phyloP scores from a whole-genome alignment of 2,888 invertebrate genomes.

The Zaprionus lineosus region DNA sequence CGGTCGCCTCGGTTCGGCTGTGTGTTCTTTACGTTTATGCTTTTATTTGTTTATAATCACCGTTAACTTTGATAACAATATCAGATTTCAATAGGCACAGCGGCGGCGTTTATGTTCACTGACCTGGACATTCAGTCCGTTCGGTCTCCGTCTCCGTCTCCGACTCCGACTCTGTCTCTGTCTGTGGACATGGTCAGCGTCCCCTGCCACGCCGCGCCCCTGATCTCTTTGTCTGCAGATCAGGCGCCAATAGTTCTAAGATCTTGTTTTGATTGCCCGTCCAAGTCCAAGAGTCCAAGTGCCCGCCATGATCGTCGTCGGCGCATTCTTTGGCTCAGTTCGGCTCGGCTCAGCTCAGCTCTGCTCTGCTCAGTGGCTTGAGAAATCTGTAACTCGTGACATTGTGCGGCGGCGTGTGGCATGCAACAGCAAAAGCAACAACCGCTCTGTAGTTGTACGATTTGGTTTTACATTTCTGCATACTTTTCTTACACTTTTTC shows the following conservation, averaged over 20 bases:
- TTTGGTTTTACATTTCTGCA: conserved; percentile 71
- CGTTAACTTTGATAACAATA: conserved; percentile 78
- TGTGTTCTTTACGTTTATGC: conserved; percentile 58
- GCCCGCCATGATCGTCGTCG: conserved; percentile 41
- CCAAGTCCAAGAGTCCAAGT: conserved; percentile 23
- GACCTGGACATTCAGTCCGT: conserved; percentile 69
- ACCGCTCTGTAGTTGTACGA: conserved; percentile 3
- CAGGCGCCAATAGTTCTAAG: conserved; percentile 81
- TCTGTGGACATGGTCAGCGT: conserved; percentile 15
- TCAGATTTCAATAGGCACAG: conserved; percentile 71
- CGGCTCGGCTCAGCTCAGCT: no score
- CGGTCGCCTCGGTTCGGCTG: conserved; percentile 6
- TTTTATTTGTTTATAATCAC: conserved; percentile 80
- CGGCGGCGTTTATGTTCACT: conserved; percentile 71
- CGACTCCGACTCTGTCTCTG: neutral
- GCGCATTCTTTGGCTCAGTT: conserved; percentile 49
- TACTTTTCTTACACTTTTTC: conserved; percentile 64
- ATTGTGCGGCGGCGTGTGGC: conserved; percentile 71
- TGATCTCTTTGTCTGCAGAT: conserved; percentile 48
- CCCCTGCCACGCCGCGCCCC: conserved; percentile 23
- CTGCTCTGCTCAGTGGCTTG: conserved; percentile 68
- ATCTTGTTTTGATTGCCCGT: conserved; percentile 78
- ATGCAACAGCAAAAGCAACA: conserved; percentile 20
- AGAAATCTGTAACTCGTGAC: conserved; percentile 77
- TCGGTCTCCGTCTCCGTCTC: conserved; percentile 13